Evolutionary conservation across 2,113 vertebrate genomes (phyloP), one percentile per base, ranked within the genome.

Genomic region (Tyrannus savana): DNA sequence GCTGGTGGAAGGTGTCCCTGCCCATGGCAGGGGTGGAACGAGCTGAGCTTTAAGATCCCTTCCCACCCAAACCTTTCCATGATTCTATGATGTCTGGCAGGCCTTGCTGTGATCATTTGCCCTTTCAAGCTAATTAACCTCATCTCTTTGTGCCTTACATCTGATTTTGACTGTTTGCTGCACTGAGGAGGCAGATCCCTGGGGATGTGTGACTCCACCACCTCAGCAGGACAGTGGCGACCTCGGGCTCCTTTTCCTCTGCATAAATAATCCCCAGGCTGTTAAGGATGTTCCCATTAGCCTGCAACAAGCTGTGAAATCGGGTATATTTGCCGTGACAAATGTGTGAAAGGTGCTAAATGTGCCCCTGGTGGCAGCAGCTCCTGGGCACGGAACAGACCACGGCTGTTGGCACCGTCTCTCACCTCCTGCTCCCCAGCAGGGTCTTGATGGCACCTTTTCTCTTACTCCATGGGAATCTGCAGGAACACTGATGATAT

Each of bases 231-330:
- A 50, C 1, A 0, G 0, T 14, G 52, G 27, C 79, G 62, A 84
- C 88, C 50, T 35, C 1, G 6, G 23, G 63, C 28, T 87, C 2
- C 1, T 64, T 76, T 63, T 53, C 42, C 14, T 6, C 41, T 44
- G 78, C 62, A 7, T 49, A 49, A 78, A 37, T 76, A 78, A 41
- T 67, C 81, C 0, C 0, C 0, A 1, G 81, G 55, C 73, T 14
- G 21, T 49, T 82, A 76, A 69, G 1, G 10, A 24, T 3, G 2
- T 71, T 89, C 82, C 74, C 55, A 3, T 89, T 83, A 77, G 75
- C 42, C 84, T 62, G 69, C 46, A 68, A 53, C 92, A 79, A 74
- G 71, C 95, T 84, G 78, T 94, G 94, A 95, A 94, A 94, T 86
- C 14, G 41, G 62, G 31, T 50, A 6, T 44, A 50, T 79, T 91